Base-by-base conservation (phyloP, 2,888 invertebrate species). In the Bellardia pandia region DNA sequence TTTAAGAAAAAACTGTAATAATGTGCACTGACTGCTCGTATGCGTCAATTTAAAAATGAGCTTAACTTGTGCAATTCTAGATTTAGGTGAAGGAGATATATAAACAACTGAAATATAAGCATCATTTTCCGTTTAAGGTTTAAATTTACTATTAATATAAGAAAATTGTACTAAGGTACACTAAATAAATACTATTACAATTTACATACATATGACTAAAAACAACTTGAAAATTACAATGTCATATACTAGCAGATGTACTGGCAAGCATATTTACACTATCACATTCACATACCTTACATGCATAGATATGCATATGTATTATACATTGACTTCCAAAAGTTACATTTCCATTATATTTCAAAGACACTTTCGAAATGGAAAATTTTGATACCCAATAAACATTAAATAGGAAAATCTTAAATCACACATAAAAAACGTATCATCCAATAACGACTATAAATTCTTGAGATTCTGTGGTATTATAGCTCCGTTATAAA, bases 131-230 rank as follows among this genome's bases (percentile, higher is more conserved):
- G 16, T 60, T 14, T 33, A 6, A 11, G 60, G 60, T 11, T 60
- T 60, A 60, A 64, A 16, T 3, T 16, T 2, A 37, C 37, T 23
- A 42, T 42, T 16, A 64, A 64, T 14, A 64, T 42, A 64, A 42
- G 64, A 64, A n/a, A 64, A 37, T 42, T 64, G 13, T 14, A 42
- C 23, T 30, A 45, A 23, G 45, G 23, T 68, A 48, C 14, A 68
- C 66, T 68, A 48, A 23, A 23, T 66, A 45, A 45, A 66, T 66
- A 66, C 66, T 66, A 64, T 40, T 16, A 62, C 23, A 58, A 64
- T 64, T 40, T 64, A 64, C 64, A 64, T 64, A 40, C 7, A n/a
- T 64, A 9, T 40, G 42, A 68, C 13, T n/a, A 62, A 62, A 62
- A 30, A n/a, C 33, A 33, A 68, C 45, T 48, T 48, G n/a, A 33